Evolutionary conservation across 1,140 invertebrate species (phyloP).

Genomic region (Riptortus pedestris): DNA sequence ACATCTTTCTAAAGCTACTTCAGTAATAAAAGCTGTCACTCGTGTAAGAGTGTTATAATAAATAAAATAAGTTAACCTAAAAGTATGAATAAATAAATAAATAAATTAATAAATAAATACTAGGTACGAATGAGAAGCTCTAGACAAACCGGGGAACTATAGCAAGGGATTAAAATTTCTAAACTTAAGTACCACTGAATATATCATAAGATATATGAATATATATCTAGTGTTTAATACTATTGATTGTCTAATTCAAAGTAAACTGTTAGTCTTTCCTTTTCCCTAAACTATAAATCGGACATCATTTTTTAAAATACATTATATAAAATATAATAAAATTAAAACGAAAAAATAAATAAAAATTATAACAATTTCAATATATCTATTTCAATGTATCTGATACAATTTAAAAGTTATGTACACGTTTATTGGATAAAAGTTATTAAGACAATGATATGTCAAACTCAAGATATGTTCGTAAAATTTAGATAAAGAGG

Average conservation of each 20-base stretch:
- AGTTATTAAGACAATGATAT: slow-evolving; percentile 20
- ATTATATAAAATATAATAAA: too few relatives aligned
- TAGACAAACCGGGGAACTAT: slow-evolving; percentile 5
- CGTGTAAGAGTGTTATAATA: background rate
- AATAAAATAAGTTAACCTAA: background rate
- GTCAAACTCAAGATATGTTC: slow-evolving; percentile 24
- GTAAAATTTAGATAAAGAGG: slow-evolving; percentile 20
- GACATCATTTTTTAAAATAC: slow-evolving; percentile 13
- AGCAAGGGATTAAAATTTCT: slow-evolving; percentile 9
- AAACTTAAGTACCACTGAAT: slow-evolving; percentile 14
- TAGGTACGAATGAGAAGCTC: background rate
- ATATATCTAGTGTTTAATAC: slow-evolving; percentile 24
- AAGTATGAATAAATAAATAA: background rate
- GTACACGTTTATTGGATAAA: background rate
- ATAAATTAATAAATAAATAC: slow-evolving; percentile 1
- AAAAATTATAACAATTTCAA: slow-evolving; percentile 4
- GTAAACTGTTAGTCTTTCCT: slow-evolving; percentile 30
- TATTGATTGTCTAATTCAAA: slow-evolving; percentile 32
- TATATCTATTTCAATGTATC: background rate
- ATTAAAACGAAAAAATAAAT: slow-evolving; percentile 14
- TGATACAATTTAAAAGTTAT: slow-evolving; percentile 7
- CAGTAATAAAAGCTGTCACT: background rate
- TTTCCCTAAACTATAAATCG: slow-evolving; percentile 29
- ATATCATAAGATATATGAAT: slow-evolving; percentile 9
- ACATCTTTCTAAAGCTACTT: slow-evolving; percentile 1